Evolutionary conservation across 1,140 invertebrate species (phyloP), one percentile per base, ranked within the genome.

Genomic region (Cyrtorhinus lividipennis): DNA sequence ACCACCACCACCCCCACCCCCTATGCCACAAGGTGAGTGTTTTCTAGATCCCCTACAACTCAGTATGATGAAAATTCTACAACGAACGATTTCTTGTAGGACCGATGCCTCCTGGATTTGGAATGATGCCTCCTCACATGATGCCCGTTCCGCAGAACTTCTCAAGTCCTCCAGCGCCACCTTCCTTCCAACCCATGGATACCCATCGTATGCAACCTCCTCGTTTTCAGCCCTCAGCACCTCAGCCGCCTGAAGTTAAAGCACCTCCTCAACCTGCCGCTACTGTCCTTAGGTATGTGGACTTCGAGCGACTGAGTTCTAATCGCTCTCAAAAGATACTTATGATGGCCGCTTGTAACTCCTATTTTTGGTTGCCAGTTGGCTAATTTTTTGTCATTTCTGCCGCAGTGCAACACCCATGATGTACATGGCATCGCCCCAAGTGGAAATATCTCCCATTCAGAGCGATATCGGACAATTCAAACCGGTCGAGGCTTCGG

Each of bases 321-420:
- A n/a, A n/a, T n/a, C n/a, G n/a, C n/a, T n/a, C n/a, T n/a, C n/a
- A n/a, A n/a, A n/a, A n/a, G n/a, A n/a, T n/a, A n/a, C n/a, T n/a
- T n/a, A n/a, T n/a, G n/a, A n/a, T n/a, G n/a, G n/a, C n/a, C n/a
- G n/a, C n/a, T n/a, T n/a, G n/a, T n/a, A n/a, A n/a, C n/a, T n/a
- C n/a, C n/a, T n/a, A n/a, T n/a, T n/a, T n/a, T n/a, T n/a, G n/a
- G n/a, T n/a, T n/a, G n/a, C n/a, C n/a, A n/a, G n/a, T n/a, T n/a
- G n/a, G n/a, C n/a, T n/a, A n/a, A n/a, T n/a, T n/a, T n/a, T n/a
- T n/a, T n/a, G n/a, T n/a, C n/a, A n/a, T n/a, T n/a, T n/a, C n/a
- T n/a, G n/a, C n/a, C 66, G 27, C 66, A 70, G 72, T 63, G 67
- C 66, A 24, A 67, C 71, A 25, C 68, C 71, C n/a, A 71, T 71